A percentile compares a stretch with the other conserved stretches of the same genome.
Conservation (phyloP, 2,888 invertebrate genomes). For the Tiliacea aurago region DNA sequence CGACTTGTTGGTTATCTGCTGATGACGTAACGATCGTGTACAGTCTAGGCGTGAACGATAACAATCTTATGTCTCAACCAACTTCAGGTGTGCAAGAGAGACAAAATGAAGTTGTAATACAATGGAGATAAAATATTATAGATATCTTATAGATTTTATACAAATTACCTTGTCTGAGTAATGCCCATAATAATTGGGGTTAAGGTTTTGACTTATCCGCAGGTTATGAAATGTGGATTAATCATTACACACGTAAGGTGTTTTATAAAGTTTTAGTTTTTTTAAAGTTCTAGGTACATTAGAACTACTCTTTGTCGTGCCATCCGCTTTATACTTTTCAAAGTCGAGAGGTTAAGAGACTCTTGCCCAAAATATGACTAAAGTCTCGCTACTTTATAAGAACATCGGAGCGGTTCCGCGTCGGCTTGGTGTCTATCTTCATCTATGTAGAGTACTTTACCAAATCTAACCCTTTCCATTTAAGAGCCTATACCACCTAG, state of each 20-base stretch:
- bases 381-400: too few relatives aligned
- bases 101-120: conserved; percentile 30
- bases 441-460: neutral
- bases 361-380: neutral
- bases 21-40: conserved; percentile 62
- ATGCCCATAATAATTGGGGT: conserved; percentile 36
- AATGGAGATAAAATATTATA: conserved; percentile 27
- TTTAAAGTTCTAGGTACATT: neutral
- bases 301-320: too few relatives aligned
- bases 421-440: neutral
- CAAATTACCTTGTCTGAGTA: conserved; percentile 46
- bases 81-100: conserved; percentile 47
- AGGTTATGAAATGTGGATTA: conserved; percentile 8
- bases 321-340: too few relatives aligned
- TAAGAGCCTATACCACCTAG: too few relatives aligned
- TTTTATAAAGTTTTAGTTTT: neutral
- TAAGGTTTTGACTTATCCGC: conserved; percentile 28
- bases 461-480: neutral
- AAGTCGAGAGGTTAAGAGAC: neutral
- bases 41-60: conserved; percentile 74
- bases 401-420: too few relatives aligned
- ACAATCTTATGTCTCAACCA: conserved; percentile 66
- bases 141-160: conserved; percentile 37
- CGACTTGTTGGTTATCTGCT: conserved; percentile 44
- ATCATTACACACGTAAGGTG: conserved; percentile 8